These are phyloP conservation scores for Hippocampus barbouri DNA, from an alignment of 2,113 vertebrate species.

Conservation along the genomic window DNA sequence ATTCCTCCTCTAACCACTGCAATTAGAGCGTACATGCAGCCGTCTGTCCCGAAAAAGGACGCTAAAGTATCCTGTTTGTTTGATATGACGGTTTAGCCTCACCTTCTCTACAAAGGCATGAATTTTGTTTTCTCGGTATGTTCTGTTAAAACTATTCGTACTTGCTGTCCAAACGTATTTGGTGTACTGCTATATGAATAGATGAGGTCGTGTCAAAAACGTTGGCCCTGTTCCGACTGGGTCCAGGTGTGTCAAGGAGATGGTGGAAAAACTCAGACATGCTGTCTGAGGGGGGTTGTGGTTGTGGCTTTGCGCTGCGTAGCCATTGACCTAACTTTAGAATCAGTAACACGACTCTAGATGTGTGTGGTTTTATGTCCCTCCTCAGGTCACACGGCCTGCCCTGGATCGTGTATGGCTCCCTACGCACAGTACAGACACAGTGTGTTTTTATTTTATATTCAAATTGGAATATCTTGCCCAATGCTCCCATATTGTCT, in stretches of 20 bases:
- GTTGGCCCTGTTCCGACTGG: not conserved
- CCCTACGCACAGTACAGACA: constrained; percentile 2
- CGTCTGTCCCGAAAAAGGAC: too few relatives aligned
- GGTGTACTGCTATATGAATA: not conserved
- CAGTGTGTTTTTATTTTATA: not conserved
- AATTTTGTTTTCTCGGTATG: not conserved
- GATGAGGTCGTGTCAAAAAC: not conserved
- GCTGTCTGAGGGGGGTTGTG: constrained; percentile 42
- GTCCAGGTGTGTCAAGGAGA: constrained; percentile 11
- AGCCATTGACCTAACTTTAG: constrained; percentile 70
- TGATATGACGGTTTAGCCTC: not conserved
- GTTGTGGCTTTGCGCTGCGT: constrained; percentile 46
- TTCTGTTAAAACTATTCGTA: not conserved
- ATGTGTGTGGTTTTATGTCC: constrained; percentile 41
- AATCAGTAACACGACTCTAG: constrained; percentile 56
- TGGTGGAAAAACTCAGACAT: constrained; percentile 37
- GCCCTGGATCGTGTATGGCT: constrained; percentile 15
- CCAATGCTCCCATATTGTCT: constrained; percentile 12
- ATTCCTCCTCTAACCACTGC: not conserved
- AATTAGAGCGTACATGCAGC: not conserved
- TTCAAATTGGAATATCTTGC: constrained; percentile 8
- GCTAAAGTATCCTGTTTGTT: not conserved
- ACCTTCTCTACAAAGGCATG: not conserved
- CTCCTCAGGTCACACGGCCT: constrained; percentile 11
- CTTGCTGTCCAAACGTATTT: not conserved